Percentiles rank a stretch among this genome's conserved stretches.
Conservation (phyloP, 2,888 invertebrate species). For the Drosophila diplacantha region DNA sequence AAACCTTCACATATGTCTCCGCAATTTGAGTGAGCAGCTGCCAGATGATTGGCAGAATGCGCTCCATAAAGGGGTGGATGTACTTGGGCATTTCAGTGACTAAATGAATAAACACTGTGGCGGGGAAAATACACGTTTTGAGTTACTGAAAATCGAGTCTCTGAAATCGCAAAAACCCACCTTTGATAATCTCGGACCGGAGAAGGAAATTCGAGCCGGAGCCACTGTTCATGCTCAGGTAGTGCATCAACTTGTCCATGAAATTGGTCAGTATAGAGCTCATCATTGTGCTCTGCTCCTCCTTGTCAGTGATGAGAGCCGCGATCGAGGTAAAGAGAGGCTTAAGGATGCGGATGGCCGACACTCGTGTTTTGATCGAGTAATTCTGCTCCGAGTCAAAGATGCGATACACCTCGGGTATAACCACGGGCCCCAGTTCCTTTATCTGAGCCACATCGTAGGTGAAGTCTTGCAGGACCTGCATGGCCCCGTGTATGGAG, state of each 20-base stretch:
- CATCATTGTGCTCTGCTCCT: constrained; percentile 81
- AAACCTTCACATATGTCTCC: constrained; percentile 82
- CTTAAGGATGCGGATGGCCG: constrained; percentile 84
- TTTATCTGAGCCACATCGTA: constrained; percentile 84
- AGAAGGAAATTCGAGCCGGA: constrained; percentile 81
- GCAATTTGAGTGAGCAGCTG: constrained; percentile 83
- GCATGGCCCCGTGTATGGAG: constrained; percentile 85
- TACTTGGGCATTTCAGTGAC: constrained; percentile 82
- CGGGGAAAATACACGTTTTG: not conserved
- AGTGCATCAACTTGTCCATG: constrained; percentile 81
- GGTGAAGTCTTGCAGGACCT: constrained; percentile 84
- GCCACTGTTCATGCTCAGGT: constrained; percentile 80
- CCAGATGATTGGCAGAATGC: constrained; percentile 84
- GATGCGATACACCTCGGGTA: constrained; percentile 85
- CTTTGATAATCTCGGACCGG: constrained; percentile 82
- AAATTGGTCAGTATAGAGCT: constrained; percentile 84
- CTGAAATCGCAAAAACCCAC: constrained; percentile 57
- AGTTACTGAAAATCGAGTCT: not conserved
- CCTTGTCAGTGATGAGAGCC: constrained; percentile 77
- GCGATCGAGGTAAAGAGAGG: constrained; percentile 79
- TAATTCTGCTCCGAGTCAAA: constrained; percentile 80
- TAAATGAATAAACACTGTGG: constrained; percentile 79
- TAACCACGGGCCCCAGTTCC: constrained; percentile 83
- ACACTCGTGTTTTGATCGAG: constrained; percentile 81
- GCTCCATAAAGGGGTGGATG: constrained; percentile 81